Conservation (phyloP, 2,797 vertebrate species). For the Coluber constrictor region DNA sequence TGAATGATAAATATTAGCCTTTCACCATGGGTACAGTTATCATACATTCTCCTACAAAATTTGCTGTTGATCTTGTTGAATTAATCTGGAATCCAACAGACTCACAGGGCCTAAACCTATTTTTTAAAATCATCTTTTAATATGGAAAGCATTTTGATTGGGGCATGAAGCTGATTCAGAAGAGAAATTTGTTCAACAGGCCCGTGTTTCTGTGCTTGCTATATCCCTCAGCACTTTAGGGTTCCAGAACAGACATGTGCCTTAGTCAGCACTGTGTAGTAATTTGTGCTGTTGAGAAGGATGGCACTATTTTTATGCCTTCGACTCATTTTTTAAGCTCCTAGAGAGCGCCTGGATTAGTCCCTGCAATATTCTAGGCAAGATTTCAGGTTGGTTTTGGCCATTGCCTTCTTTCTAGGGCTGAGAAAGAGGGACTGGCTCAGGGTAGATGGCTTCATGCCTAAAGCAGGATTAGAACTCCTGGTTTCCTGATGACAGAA, state of each 20-base stretch:
- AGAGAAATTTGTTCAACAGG: not conserved
- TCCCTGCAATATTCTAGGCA: not conserved
- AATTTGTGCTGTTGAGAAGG: not conserved
- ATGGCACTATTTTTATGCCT: not conserved
- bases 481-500: not conserved
- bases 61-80: not conserved
- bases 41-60: not conserved
- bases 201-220: not conserved
- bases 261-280: not conserved
- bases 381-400: not conserved
- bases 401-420: not conserved
- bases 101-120: fast-evolving
- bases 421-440: not conserved
- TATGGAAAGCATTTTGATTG: not conserved
- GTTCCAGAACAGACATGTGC: not conserved
- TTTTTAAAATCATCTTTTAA: not conserved
- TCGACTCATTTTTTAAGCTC: not conserved
- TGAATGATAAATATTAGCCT: not conserved
- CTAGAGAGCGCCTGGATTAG: not conserved
- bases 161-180: not conserved
- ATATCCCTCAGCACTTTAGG: not conserved
- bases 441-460: not conserved
- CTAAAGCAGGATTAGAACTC: not conserved
- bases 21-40: not conserved
- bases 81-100: too few relatives aligned